phyloP scores from a whole-genome alignment of 2,113 vertebrate genomes.

The Brachirus orientalis region DNA sequence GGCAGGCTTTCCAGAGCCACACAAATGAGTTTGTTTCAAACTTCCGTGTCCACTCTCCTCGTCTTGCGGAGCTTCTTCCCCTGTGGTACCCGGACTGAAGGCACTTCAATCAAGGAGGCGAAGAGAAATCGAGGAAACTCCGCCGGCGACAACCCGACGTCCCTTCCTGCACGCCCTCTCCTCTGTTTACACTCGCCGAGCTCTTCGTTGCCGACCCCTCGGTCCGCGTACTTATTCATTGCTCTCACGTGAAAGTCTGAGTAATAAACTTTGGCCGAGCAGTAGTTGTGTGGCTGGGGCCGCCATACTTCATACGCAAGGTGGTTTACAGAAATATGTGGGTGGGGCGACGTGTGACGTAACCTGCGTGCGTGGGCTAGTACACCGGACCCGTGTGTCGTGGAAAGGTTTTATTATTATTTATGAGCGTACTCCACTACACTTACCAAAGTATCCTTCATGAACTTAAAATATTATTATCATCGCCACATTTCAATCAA shows the following conservation, averaged over 20 bases:
- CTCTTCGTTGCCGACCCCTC: constrained; percentile 41
- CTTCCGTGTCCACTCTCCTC: constrained; percentile 74
- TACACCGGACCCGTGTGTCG: constrained; percentile 1
- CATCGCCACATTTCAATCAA: no score
- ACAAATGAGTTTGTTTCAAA: constrained; percentile 52
- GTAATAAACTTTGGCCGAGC: constrained; percentile 68
- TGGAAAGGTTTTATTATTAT: constrained; percentile 10
- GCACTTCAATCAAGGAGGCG: constrained; percentile 70
- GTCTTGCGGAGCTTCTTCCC: constrained; percentile 67
- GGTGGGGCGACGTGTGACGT: constrained; percentile 78
- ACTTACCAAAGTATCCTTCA: no score
- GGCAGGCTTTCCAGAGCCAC: constrained; percentile 13
- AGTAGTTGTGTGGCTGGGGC: constrained; percentile 66
- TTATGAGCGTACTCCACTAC: no score
- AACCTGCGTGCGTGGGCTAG: constrained; percentile 73
- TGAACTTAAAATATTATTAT: no score
- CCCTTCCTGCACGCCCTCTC: constrained; percentile 25
- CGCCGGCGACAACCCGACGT: constrained; percentile 36
- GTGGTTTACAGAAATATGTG: constrained; percentile 79
- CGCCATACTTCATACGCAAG: constrained; percentile 85
- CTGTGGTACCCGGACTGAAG: constrained; percentile 63
- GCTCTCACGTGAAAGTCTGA: constrained; percentile 57
- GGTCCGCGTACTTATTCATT: constrained; percentile 46
- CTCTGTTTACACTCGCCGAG: constrained; percentile 24
- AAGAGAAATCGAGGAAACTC: constrained; percentile 52